These are phyloP conservation scores for Agrochola macilenta DNA, from an alignment of 2,888 invertebrate species.

Conservation along the genomic window DNA sequence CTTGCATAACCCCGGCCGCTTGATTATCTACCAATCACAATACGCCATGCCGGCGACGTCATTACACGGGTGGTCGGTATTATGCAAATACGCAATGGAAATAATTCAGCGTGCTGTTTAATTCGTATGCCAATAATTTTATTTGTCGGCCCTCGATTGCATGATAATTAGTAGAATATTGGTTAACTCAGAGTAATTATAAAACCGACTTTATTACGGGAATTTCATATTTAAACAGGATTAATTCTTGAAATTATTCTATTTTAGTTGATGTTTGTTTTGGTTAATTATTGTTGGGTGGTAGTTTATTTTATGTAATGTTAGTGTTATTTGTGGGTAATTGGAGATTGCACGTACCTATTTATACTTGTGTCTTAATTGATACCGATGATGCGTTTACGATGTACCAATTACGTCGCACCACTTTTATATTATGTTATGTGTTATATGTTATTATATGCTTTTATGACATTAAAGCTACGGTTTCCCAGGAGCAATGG, in stretches of 20 bases:
- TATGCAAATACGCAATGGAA: constrained; percentile 69
- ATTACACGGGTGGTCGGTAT: constrained; percentile 64
- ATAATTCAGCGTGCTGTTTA: constrained; percentile 59
- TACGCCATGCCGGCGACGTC: constrained; percentile 59
- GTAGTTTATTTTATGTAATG: not conserved
- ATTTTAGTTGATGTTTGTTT: constrained; percentile 7
- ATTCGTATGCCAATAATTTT: constrained; percentile 64
- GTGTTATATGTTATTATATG: too few relatives aligned
- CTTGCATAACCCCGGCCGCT: constrained; percentile 59
- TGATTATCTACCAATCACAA: constrained; percentile 69
- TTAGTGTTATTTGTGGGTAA: not conserved
- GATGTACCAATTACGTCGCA: too few relatives aligned
- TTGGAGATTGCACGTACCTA: not conserved
- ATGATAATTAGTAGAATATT: constrained; percentile 62
- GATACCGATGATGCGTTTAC: too few relatives aligned
- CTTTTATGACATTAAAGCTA: not conserved
- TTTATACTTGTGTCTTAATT: not conserved
- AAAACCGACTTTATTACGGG: constrained; percentile 14
- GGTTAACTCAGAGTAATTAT: constrained; percentile 26
- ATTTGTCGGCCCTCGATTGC: constrained; percentile 61
- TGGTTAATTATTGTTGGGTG: constrained; percentile 2
- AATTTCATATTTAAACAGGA: constrained; percentile 19
- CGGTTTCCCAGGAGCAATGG: not conserved
- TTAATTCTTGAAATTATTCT: constrained; percentile 1
- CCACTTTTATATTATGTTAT: not conserved